phyloP scores from a whole-genome alignment of 1,140 invertebrate species.

The Cryptotermes secundus region DNA sequence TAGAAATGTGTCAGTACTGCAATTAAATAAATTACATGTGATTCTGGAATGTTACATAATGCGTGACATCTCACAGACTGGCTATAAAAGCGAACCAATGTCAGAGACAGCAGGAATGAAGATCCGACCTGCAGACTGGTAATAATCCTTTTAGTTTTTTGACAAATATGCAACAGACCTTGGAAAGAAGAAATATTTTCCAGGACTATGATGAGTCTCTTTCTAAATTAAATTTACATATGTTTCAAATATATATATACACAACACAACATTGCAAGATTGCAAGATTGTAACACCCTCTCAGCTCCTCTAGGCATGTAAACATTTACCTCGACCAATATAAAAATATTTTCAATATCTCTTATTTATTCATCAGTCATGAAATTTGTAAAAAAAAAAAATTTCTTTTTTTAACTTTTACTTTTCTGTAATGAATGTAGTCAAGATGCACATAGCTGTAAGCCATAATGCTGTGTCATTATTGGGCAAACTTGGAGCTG shows the following conservation, averaged over 20 bases:
- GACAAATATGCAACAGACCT: not conserved
- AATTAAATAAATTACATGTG: constrained; percentile 6
- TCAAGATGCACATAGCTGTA: not conserved
- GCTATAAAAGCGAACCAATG: not conserved
- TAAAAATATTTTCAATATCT: constrained; percentile 26
- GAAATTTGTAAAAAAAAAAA: not conserved
- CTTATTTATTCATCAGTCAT: not conserved
- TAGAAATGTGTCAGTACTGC: not conserved
- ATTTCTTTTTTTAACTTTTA: not conserved
- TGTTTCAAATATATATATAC: constrained; percentile 16
- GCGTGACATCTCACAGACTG: not conserved
- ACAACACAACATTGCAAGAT: too few species aligned
- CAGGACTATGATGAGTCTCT: not conserved
- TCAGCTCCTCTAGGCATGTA: not conserved
- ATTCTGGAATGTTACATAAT: not conserved
- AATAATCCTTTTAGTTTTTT: not conserved
- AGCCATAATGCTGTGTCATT: not conserved
- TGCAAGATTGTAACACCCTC: constrained; percentile 16
- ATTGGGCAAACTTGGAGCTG: not conserved
- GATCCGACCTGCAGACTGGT: not conserved
- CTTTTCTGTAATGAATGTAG: not conserved
- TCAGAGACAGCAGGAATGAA: not conserved
- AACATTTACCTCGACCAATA: constrained; percentile 24
- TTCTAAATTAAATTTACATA: constrained; percentile 19
- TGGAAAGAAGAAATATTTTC: not conserved